A percentile compares a stretch with the other conserved stretches of the same genome.
These are phyloP conservation scores for Procavia capensis DNA, from an alignment of 2,113 vertebrate genomes.

Conservation along the genomic window DNA sequence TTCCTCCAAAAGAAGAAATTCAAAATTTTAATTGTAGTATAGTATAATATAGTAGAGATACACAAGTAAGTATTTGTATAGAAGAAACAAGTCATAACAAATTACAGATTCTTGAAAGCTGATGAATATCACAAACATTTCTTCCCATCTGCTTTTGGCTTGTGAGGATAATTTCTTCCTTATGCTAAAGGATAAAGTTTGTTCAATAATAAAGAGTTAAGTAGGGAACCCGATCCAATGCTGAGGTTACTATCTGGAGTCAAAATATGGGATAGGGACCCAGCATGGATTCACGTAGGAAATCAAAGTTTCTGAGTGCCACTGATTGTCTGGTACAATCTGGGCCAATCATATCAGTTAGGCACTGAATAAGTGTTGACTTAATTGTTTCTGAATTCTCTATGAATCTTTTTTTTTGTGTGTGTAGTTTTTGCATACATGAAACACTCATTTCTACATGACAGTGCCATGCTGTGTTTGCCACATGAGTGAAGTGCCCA, in stretches of 20 bases:
- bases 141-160: neutral
- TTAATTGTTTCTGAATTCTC: neutral
- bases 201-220: neutral
- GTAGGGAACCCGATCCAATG: neutral
- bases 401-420: neutral
- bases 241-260: neutral
- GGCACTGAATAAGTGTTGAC: neutral
- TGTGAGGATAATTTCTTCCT: neutral
- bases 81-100: neutral
- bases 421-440: neutral
- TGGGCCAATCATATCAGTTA: too few species aligned
- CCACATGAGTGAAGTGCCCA: neutral
- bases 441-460: neutral
- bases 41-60: neutral
- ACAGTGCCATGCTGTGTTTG: neutral
- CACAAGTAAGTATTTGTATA: neutral
- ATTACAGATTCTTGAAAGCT: constrained; percentile 13
- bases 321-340: neutral
- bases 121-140: neutral
- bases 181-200: neutral
- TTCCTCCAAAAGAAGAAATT: constrained; percentile 21
- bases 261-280: neutral
- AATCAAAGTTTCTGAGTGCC: neutral
- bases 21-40: neutral
- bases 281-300: neutral